A percentile compares a stretch with the other conserved stretches of the same genome.
These are phyloP conservation scores for Calliopsis andreniformis DNA, from an alignment of 1,140 invertebrate species.

Conservation along the genomic window DNA sequence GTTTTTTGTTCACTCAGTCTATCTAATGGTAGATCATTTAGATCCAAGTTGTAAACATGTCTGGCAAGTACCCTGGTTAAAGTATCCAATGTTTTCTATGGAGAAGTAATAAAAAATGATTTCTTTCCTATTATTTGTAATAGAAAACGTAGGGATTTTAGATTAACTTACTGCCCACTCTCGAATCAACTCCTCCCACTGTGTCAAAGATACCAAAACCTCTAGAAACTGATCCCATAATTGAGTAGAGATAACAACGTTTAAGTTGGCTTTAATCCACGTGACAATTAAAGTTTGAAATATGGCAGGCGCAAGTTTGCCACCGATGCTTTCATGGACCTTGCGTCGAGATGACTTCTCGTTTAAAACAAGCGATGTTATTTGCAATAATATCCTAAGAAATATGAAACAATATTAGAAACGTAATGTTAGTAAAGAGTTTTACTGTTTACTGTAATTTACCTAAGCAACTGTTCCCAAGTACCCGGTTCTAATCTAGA, in stretches of 20 bases:
- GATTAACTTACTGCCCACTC: conserved; percentile 93
- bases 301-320: conserved; percentile 93
- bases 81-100: conserved; percentile 97
- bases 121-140: neutral
- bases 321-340: conserved; percentile 90
- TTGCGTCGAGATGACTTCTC: conserved; percentile 88
- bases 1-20: conserved; percentile 91
- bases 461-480: conserved; percentile 87
- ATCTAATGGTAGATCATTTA: conserved; percentile 94
- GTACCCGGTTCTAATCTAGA: conserved; percentile 94
- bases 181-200: conserved; percentile 96
- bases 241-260: conserved; percentile 92
- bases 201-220: conserved; percentile 93
- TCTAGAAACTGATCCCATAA: conserved; percentile 97
- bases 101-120: conserved; percentile 39
- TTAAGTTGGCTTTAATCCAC: conserved; percentile 98
- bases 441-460: conserved; percentile 5
- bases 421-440: neutral
- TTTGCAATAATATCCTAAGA: conserved; percentile 91
- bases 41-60: conserved; percentile 95
- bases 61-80: conserved; percentile 94
- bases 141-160: neutral
- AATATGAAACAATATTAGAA: conserved; percentile 73
- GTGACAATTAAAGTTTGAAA: conserved; percentile 98
- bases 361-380: conserved; percentile 94